phyloP scores from a whole-genome alignment of 2,113 vertebrate species.

The Microtus pennsylvanicus region DNA sequence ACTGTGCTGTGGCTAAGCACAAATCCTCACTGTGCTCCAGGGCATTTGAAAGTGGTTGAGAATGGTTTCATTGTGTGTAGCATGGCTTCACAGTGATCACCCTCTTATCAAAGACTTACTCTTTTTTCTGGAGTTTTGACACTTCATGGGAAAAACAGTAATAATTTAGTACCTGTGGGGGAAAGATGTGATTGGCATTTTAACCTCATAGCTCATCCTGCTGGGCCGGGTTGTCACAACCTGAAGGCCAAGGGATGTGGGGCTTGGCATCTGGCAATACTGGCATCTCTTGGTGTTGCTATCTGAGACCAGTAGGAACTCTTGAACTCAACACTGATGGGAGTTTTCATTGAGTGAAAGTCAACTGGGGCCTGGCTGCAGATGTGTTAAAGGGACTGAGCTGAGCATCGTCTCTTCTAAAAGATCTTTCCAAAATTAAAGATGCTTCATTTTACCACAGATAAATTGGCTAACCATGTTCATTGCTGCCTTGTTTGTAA shows the following conservation, averaged over 20 bases:
- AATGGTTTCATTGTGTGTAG: not conserved
- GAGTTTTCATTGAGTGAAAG: not conserved
- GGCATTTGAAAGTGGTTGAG: not conserved
- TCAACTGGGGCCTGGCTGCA: not conserved
- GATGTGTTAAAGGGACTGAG: rapidly evolving
- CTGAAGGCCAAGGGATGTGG: not conserved
- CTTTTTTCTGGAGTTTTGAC: not conserved
- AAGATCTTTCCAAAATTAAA: not conserved
- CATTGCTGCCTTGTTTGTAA: not conserved
- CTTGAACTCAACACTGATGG: not conserved
- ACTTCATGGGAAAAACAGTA: not conserved
- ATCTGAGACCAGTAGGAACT: not conserved
- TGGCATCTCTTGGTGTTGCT: not conserved
- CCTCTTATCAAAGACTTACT: not conserved
- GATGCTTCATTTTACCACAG: not conserved
- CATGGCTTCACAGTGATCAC: not conserved
- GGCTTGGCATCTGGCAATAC: not conserved
- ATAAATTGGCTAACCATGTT: not conserved
- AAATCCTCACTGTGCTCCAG: not conserved
- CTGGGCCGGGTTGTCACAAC: not conserved
- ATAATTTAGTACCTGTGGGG: not conserved
- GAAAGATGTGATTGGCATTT: not conserved
- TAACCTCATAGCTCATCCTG: not conserved
- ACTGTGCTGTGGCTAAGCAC: not conserved
- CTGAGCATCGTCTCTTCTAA: not conserved